A percentile compares a stretch with the other conserved stretches of the same genome.
Conservation (phyloP, 2,113 vertebrate genomes). For the Pteruthius melanotis region DNA sequence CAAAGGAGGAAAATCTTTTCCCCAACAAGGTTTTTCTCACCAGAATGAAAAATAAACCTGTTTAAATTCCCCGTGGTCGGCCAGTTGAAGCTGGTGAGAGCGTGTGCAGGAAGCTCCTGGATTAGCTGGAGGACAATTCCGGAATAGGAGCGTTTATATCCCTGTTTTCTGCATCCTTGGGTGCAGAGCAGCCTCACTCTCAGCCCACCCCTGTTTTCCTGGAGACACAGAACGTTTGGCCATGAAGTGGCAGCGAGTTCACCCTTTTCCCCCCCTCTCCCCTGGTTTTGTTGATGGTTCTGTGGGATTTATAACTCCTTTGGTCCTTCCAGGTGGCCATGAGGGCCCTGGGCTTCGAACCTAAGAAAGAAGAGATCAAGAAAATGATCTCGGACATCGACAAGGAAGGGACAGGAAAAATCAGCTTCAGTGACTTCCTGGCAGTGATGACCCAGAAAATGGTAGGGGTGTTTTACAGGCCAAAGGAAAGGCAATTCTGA, state of each 20-base stretch:
- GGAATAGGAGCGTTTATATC: not conserved
- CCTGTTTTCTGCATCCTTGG: not conserved
- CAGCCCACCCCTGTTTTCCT: not conserved
- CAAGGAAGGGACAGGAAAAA: conserved; percentile 88
- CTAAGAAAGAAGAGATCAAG: conserved; percentile 93
- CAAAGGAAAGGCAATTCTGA: not conserved
- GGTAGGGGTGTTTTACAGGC: conserved; percentile 58
- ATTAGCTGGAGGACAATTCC: not conserved
- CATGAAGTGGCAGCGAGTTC: not conserved
- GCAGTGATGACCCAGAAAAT: conserved; percentile 92
- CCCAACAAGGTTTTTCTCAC: not conserved
- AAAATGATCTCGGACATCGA: conserved; percentile 89
- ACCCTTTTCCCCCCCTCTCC: not conserved
- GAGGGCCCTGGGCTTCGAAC: conserved; percentile 93
- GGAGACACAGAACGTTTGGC: not conserved
- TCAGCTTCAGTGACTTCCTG: conserved; percentile 87
- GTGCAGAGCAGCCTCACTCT: too few species aligned
- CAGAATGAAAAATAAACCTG: not conserved
- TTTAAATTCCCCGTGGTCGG: not conserved
- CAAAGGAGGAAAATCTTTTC: not conserved
- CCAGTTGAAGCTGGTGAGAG: too few species aligned
- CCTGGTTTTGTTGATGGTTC: not conserved
- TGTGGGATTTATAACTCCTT: not conserved
- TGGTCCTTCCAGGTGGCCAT: conserved; percentile 82
- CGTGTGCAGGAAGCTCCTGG: too few species aligned